phyloP scores from a whole-genome alignment of 2,888 invertebrate species.

The Teinopalpus imperialis region DNA sequence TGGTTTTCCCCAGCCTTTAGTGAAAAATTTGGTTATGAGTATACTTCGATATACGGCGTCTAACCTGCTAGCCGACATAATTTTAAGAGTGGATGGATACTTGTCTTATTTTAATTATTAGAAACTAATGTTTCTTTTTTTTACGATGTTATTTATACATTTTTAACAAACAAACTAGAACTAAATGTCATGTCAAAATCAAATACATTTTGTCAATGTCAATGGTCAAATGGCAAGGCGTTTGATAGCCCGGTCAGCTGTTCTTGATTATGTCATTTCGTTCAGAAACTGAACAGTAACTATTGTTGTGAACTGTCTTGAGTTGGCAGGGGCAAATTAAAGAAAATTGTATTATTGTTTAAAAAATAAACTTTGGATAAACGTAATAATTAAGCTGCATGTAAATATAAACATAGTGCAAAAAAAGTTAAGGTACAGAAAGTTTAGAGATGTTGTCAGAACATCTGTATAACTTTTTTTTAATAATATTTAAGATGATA shows the following conservation, averaged over 20 bases:
- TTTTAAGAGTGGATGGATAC: conserved; percentile 40
- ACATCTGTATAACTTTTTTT: too few species aligned
- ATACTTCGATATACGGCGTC: conserved; percentile 93
- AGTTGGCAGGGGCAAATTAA: too few species aligned
- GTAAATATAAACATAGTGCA: too few species aligned
- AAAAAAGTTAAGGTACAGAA: too few species aligned
- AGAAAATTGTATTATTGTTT: too few species aligned
- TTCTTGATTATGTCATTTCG: conserved; percentile 15
- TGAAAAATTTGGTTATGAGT: conserved; percentile 94
- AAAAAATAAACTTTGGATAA: too few species aligned
- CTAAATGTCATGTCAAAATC: conserved; percentile 6
- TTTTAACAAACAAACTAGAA: conserved; percentile 32
- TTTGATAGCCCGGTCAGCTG: conserved; percentile 22
- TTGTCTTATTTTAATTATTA: conserved; percentile 28
- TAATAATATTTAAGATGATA: too few species aligned
- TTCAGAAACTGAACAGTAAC: conserved; percentile 12
- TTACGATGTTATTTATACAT: conserved; percentile 48
- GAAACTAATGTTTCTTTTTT: conserved; percentile 28
- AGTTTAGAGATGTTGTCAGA: too few species aligned
- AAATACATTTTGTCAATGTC: conserved; percentile 37
- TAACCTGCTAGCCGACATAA: conserved; percentile 84
- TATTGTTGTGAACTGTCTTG: too few species aligned
- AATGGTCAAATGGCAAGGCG: conserved; percentile 24
- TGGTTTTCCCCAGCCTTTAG: conserved; percentile 98
- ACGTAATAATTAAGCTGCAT: too few species aligned